Conservation (phyloP, 2,888 invertebrate species). For the Drosophila macrothrix region DNA sequence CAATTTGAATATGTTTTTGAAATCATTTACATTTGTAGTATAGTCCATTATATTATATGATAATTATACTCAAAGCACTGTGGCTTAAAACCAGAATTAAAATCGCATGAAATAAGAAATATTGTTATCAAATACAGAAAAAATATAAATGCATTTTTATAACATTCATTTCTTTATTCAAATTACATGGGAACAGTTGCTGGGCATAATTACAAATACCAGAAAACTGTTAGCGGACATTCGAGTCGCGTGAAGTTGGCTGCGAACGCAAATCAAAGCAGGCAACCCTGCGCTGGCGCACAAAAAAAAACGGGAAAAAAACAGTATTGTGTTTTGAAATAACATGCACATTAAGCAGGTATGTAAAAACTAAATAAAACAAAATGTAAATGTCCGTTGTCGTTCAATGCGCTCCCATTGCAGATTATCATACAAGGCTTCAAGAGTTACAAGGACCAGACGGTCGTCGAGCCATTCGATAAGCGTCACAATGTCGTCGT, state of each 20-base stretch:
- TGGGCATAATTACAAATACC: constrained; percentile 1
- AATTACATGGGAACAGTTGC: constrained; percentile 7
- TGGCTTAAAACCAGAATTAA: neutral
- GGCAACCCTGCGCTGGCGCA: constrained; percentile 51
- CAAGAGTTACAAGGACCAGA: constrained; percentile 99
- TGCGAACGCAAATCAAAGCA: neutral
- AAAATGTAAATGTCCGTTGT: neutral
- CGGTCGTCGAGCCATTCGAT: constrained; percentile 98
- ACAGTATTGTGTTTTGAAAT: constrained; percentile 43
- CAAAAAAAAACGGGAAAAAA: constrained; percentile 45
- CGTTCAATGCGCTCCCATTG: constrained; percentile 68
- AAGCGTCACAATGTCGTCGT: constrained; percentile 99
- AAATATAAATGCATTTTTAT: neutral
- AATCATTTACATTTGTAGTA: neutral
- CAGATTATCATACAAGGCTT: constrained; percentile 99
- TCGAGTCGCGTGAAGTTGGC: constrained; percentile 16
- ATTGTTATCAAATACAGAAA: neutral
- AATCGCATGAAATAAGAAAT: neutral
- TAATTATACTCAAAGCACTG: neutral
- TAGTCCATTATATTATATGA: neutral
- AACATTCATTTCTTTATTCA: neutral
- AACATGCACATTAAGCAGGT: constrained; percentile 80
- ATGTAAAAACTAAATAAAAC: constrained; percentile 4
- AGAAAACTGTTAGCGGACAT: constrained; percentile 14
- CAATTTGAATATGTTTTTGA: neutral